These are phyloP conservation scores for Poeciliopsis turneri DNA, from an alignment of 2,797 vertebrate genomes.

Conservation along the genomic window DNA sequence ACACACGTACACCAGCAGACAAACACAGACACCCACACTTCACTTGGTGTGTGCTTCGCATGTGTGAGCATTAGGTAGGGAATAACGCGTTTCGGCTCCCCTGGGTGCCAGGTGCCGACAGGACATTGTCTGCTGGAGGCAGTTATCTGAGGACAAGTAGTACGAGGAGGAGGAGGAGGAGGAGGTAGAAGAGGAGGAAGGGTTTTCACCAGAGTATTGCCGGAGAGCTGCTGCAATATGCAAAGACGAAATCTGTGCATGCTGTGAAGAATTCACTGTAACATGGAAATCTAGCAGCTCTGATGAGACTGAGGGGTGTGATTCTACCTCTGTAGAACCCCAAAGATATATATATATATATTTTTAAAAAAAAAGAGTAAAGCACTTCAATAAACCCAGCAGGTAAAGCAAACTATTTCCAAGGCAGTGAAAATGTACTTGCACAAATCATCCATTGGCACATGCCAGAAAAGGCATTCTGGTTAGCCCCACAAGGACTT, in stretches of 20 bases:
- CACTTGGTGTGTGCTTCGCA: conserved; percentile 6
- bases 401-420: neutral
- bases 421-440: neutral
- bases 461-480: neutral
- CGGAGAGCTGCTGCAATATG: conserved; percentile 61
- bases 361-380: neutral
- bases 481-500: neutral
- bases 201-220: conserved; percentile 49
- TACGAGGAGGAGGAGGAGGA: conserved; percentile 35
- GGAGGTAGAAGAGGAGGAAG: neutral
- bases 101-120: conserved; percentile 73
- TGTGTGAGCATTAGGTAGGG: conserved; percentile 33
- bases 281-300: conserved; percentile 23
- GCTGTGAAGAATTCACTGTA: conserved; percentile 17
- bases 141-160: conserved; percentile 74
- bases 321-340: neutral
- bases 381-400: neutral
- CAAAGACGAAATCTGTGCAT: conserved; percentile 48
- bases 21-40: conserved; percentile 29
- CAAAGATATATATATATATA: neutral
- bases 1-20: conserved; percentile 1
- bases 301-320: conserved; percentile 2
- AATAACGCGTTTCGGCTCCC: conserved; percentile 64
- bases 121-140: conserved; percentile 77
- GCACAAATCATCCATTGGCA: neutral